Evolutionary conservation across 1,140 invertebrate species (phyloP).

Genomic region (Stegodyphus mimosarum): DNA sequence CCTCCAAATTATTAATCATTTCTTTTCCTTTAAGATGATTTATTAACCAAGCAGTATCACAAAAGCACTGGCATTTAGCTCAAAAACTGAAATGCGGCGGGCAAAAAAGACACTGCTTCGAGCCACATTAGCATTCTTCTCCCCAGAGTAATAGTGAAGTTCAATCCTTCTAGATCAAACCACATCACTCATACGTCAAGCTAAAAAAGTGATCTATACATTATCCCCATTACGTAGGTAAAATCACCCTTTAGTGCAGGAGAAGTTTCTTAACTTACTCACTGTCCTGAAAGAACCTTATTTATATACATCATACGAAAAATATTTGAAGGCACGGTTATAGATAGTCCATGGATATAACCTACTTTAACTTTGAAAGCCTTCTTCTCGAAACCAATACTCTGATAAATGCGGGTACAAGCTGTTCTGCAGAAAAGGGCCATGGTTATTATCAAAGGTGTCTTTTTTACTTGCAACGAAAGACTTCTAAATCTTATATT

Average conservation of each 20-base stretch:
- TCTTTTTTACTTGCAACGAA: no score
- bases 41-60: no score
- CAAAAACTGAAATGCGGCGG: no score
- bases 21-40: no score
- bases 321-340: constrained; percentile 1
- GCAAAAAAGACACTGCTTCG: no score
- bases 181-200: constrained; percentile 13
- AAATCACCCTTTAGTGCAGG: constrained; percentile 17
- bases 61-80: no score
- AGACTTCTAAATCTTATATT: no score
- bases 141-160: no score
- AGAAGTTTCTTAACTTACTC: neutral
- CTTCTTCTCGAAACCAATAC: constrained; percentile 7
- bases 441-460: no score
- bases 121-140: no score
- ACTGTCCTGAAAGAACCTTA: no score
- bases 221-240: constrained; percentile 17
- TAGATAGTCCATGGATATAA: constrained; percentile 29
- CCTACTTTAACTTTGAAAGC: constrained; percentile 16
- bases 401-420: constrained; percentile 7
- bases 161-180: neutral
- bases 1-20: no score
- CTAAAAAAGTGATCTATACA: constrained; percentile 5
- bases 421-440: neutral
- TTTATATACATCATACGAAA: neutral